Evolutionary conservation across 2,888 invertebrate species (phyloP), one percentile per base, ranked within the genome.

Genomic region (Thecophora atra): DNA sequence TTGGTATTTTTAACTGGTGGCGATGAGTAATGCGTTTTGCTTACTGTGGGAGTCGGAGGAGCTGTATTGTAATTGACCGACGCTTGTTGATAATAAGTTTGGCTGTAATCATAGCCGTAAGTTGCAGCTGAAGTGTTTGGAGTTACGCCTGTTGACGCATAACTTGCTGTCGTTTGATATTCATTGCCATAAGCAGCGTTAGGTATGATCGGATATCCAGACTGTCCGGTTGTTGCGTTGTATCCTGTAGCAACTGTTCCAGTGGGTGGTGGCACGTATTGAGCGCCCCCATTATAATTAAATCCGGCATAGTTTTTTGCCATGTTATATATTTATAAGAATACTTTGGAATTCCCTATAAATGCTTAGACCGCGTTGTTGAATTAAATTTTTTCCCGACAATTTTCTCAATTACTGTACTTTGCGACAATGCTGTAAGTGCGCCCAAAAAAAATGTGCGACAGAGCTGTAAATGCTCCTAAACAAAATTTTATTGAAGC

Each of bases 251-350:
- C 93, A 76, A 94, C 93, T 70, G 93, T 92, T 77, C 93, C 91
- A 70, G 93, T 92, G 72, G 93, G 91, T 17, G 58, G 26, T 77
- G 89, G 94, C 93, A 94, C 94, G 87, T 95, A 95, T 90, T 96
- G 96, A 84, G 95, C 94, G 87, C 95, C 95, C 85, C 95, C 94
- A 88, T 58, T 58, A 28, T 96, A 95, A 84, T 95, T 94, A 91
- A 96, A 96, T 86, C 95, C 95, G 88, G 95, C 95, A 90, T 96
- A 96, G 91, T 96, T 96, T 90, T 96, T 96, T 88, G 95, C 82
- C 83, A 84, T 84, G 13, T 58, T 58, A 21, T 3, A 8, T 58
- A 58, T 58, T 54, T 54, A 4, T 54, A 6, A 24, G 21, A 54
- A 11, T 54, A 21, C n/a, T 47, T 54, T 24, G 19, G 21, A 21